Evolutionary conservation across 1,140 invertebrate species (phyloP), one percentile per base, ranked within the genome.

Genomic region (Ruditapes philippinarum): DNA sequence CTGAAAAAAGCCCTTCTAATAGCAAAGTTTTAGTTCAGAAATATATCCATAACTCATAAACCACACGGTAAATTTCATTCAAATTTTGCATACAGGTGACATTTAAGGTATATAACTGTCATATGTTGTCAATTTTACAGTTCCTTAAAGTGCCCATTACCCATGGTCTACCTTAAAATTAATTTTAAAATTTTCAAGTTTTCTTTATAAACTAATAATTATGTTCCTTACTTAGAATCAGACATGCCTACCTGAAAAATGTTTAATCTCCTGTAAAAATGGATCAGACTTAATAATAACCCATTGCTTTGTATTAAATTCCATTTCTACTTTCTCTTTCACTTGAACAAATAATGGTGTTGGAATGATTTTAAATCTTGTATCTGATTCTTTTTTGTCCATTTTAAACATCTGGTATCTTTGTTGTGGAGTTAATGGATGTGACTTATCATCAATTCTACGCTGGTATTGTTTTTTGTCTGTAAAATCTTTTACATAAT

Each of bases 401-500:
- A 33, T 14, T 17, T 51, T 11, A 42, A 68, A 70, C n/a, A 51
- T 33, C 7, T 81, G 25, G 38, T 54, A 88, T 49, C 86, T 80
- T 5, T 80, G 19, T 17, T 22, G 2, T 17, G 62, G 60, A 22
- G 62, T 31, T 9, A 33, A 57, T 11, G 86, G 86, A 36, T 42
- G 57, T 70, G 25, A 25, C 9, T 45, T 40, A 28, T 88, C 86
- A 51, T 88, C 60, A 31, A 31, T 28, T 36, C 78, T 22, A 19
- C 49, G 65, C 40, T 80, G 68, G 45, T 73, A 88, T 51, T 88
- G 76, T 17, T 42, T 33, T 28, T 36, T n/a, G 3, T 51, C 28
- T n/a, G 31, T 81, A n/a, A 88, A 88, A 42, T 80, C 60, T 31
- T 33, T 70, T 11, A 88, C 78, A 80, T 51, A 88, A 0, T 25